Percentiles rank a stretch among this genome's conserved stretches.
Evolutionary conservation across 2,113 vertebrate species (phyloP).

Genomic region (Centropristis striata): DNA sequence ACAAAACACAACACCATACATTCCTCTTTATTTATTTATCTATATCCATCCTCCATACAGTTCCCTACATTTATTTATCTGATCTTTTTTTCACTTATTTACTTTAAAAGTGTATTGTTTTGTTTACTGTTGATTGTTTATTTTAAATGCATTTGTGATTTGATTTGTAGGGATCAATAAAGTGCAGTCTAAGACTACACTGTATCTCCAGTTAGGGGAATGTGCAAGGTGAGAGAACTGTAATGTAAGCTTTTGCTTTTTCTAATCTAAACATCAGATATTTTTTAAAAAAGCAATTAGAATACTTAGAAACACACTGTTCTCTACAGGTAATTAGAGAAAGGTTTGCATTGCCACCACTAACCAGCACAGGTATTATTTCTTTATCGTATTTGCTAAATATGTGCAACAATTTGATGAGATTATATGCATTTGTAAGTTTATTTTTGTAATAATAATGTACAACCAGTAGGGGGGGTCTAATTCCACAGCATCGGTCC

Average conservation of each 20-base stretch:
- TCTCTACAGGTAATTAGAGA: neutral
- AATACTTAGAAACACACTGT: neutral
- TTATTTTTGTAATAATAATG: conserved; percentile 32
- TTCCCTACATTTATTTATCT: too few relatives aligned
- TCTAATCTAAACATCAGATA: neutral
- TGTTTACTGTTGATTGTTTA: too few relatives aligned
- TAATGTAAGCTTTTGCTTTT: neutral
- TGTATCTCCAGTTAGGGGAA: too few relatives aligned
- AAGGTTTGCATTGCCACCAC: neutral
- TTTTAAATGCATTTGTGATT: too few relatives aligned
- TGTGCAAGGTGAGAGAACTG: neutral
- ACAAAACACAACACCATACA: too few relatives aligned
- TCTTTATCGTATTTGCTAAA: too few relatives aligned
- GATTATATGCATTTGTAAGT: neutral
- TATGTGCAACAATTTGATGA: neutral
- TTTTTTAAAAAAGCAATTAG: neutral
- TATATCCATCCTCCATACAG: too few relatives aligned
- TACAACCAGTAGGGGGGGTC: conserved; percentile 58
- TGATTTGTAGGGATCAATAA: too few relatives aligned
- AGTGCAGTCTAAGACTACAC: too few relatives aligned
- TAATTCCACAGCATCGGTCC: conserved; percentile 16
- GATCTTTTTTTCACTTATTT: too few relatives aligned
- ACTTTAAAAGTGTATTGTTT: too few relatives aligned
- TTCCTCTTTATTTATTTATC: too few relatives aligned
- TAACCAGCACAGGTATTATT: neutral